Evolutionary conservation across 2,888 invertebrate species (phyloP).

Genomic region (Keiferia lycopersicella): DNA sequence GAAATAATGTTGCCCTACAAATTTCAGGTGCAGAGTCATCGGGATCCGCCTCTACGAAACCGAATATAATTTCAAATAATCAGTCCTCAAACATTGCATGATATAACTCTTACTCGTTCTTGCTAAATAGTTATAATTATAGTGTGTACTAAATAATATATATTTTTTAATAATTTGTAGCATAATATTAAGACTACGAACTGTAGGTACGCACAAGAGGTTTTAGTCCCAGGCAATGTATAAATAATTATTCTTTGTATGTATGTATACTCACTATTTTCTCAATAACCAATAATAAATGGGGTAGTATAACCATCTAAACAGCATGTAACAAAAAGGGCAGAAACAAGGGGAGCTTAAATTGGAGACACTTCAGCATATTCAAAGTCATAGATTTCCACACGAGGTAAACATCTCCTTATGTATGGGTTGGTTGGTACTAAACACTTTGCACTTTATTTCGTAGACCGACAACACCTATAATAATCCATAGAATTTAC

Average conservation of each 20-base stretch:
- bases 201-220: constrained; percentile 53
- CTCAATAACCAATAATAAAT: too few relatives aligned
- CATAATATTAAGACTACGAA: constrained; percentile 36
- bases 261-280: background rate
- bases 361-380: too few relatives aligned
- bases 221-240: constrained; percentile 55
- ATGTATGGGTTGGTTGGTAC: too few relatives aligned
- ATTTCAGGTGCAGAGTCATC: constrained; percentile 9
- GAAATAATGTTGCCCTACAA: background rate
- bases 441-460: too few relatives aligned
- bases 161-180: constrained; percentile 54
- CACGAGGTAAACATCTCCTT: too few relatives aligned
- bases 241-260: constrained; percentile 39
- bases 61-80: background rate
- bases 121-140: constrained; percentile 35
- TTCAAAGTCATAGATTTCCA: too few relatives aligned
- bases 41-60: background rate
- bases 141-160: constrained; percentile 52
- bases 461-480: too few relatives aligned
- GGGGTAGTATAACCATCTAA: too few relatives aligned
- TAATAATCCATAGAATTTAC: too few relatives aligned
- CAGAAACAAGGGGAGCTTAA: too few relatives aligned
- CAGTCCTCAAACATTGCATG: constrained; percentile 60
- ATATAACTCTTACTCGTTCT: too few relatives aligned
- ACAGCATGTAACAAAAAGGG: too few relatives aligned